Conservation (phyloP, 2,113 vertebrate genomes). For the Diphyllodes magnificus region DNA sequence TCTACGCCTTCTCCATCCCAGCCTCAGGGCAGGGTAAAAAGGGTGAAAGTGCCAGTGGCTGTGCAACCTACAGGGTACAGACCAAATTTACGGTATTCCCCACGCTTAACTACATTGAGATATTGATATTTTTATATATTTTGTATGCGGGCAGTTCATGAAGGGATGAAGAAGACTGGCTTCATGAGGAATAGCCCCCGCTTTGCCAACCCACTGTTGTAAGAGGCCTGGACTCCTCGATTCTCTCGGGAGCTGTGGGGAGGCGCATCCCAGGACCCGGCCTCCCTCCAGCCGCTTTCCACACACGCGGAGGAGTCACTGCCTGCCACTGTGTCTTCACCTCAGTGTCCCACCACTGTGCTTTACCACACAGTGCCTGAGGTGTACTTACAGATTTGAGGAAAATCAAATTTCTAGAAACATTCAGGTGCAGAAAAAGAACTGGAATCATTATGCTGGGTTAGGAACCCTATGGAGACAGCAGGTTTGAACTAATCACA, state of each 20-base stretch:
- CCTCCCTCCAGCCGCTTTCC: rapidly evolving
- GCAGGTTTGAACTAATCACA: background rate
- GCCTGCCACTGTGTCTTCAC: background rate
- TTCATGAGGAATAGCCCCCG: rapidly evolving
- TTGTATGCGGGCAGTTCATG: background rate
- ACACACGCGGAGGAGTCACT: rapidly evolving
- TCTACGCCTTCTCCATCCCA: background rate
- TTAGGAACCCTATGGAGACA: rapidly evolving
- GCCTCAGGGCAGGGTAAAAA: background rate
- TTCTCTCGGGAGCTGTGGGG: background rate
- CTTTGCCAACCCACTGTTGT: rapidly evolving
- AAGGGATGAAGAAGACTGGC: background rate
- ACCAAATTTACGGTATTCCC: too few relatives aligned
- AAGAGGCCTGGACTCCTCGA: rapidly evolving
- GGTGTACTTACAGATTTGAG: background rate
- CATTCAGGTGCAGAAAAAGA: background rate
- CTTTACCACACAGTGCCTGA: background rate
- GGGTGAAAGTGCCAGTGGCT: background rate
- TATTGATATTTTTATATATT: background rate
- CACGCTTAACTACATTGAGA: rapidly evolving
- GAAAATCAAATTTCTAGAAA: background rate
- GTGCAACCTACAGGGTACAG: rapidly evolving
- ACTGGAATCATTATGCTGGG: rapidly evolving
- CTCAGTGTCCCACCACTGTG: rapidly evolving
- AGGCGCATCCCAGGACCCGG: rapidly evolving